Percentiles rank a stretch among this genome's conserved stretches.
Evolutionary conservation across 1,140 invertebrate species (phyloP).

Genomic region (Drosophila chauvacae): DNA sequence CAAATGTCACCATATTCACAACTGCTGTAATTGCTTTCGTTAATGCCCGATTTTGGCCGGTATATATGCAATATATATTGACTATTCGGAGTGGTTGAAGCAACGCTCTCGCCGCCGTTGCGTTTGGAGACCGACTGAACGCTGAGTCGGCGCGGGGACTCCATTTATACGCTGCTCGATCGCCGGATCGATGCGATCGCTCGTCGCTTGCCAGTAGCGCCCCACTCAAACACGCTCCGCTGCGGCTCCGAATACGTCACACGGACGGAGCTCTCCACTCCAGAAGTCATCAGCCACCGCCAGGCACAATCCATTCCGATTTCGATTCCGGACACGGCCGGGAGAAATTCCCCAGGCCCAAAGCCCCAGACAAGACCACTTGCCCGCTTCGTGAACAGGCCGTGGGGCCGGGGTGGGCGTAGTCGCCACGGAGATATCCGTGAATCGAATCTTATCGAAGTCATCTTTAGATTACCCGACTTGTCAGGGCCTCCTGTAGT

Average conservation of each 20-base stretch:
- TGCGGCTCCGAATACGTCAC: conserved; percentile 29
- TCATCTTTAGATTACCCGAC: conserved; percentile 68
- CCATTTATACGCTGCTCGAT: conserved; percentile 69
- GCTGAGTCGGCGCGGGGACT: conserved; percentile 61
- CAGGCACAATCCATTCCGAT: not conserved
- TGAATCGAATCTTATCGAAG: conserved; percentile 62
- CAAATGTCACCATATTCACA: conserved; percentile 62
- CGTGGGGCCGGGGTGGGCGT: conserved; percentile 22
- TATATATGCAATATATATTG: conserved; percentile 4
- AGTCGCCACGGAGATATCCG: conserved; percentile 25
- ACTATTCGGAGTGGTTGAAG: not conserved
- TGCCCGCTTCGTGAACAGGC: conserved; percentile 56
- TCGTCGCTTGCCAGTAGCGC: conserved; percentile 24
- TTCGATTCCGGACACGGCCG: conserved; percentile 6
- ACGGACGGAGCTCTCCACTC: conserved; percentile 27
- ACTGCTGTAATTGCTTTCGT: conserved; percentile 31
- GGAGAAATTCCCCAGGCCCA: conserved; percentile 29
- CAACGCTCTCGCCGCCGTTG: conserved; percentile 47
- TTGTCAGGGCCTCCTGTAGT: conserved; percentile 46
- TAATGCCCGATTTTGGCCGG: conserved; percentile 21
- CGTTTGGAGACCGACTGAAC: conserved; percentile 73
- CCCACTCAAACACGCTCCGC: conserved; percentile 17
- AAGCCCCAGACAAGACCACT: conserved; percentile 41
- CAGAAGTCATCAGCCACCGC: conserved; percentile 6
- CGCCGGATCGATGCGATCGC: conserved; percentile 61